phyloP scores from a whole-genome alignment of 2,113 vertebrate species.

The Mionectes macconnelli region DNA sequence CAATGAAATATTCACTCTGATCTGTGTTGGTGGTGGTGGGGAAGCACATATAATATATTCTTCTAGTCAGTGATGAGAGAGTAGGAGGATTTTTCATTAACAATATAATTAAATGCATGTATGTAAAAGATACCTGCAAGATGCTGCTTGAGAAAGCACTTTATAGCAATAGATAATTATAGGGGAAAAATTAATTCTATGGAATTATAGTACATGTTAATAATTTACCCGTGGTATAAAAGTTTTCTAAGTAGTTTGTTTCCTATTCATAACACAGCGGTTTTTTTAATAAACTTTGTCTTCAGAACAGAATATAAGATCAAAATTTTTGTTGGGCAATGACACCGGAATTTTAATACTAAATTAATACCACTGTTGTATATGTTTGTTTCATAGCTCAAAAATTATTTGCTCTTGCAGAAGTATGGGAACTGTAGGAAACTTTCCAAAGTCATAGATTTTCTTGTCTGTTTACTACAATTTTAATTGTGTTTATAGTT shows the following conservation, averaged over 20 bases:
- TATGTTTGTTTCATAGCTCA: neutral
- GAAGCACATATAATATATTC: neutral
- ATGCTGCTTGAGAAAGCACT: neutral
- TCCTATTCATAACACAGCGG: neutral
- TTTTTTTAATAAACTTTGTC: neutral
- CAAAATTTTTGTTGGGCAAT: neutral
- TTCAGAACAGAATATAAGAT: slow-evolving; percentile 37
- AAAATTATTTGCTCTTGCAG: neutral
- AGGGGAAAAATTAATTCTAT: neutral
- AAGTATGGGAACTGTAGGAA: neutral
- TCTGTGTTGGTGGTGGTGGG: neutral
- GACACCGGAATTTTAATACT: neutral
- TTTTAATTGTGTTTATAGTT: neutral
- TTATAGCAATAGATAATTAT: neutral
- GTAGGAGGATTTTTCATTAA: slow-evolving; percentile 19
- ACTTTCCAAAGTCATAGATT: neutral
- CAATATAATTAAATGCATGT: slow-evolving; percentile 13
- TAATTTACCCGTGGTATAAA: neutral
- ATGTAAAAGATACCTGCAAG: slow-evolving; percentile 10
- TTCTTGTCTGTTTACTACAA: neutral
- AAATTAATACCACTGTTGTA: neutral
- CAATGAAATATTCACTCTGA: neutral
- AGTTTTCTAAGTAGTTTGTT: neutral
- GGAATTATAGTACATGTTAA: neutral
- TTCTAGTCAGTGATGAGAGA: neutral